Base-by-base conservation (phyloP, 2,797 vertebrate genomes). In the Enteromius thamalakanensis region DNA sequence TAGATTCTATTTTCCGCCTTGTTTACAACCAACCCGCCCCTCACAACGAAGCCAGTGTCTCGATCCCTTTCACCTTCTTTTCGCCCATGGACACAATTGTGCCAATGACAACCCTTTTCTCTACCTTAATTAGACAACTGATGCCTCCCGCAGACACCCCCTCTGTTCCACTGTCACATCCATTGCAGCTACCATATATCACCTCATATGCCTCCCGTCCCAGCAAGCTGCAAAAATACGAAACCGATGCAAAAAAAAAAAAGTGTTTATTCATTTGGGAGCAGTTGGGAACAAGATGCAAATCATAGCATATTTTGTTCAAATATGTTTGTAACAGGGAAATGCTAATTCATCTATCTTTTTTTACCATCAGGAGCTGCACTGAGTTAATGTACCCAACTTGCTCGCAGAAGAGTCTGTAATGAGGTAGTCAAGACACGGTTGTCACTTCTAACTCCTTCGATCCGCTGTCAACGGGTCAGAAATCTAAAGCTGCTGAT, bases 81-180 rank as follows among this genome's bases (percentile, higher is more conserved):
- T 70, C 7, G 17, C 72, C 72, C 7, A 10, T 62, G 62, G 83
- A 79, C 84, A 84, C 26, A 47, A 78, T 37, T 40, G 45, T 80
- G 74, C 49, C 47, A 58, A 81, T 81, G 74, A 83, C 37, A 65
- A 76, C 29, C 74, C 21, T 62, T 85, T 71, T 82, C 76, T 64
- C 76, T 37, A 83, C 51, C 34, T 81, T 86, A 81, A 88, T 87
- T 85, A 87, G 85, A 76, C 69, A 65, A 75, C 62, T 76, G 78
- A 79, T 81, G 42, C 47, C 70, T 79, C 74, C 32, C 2, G 8
- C 80, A 84, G 29, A 47, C 75, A 29, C 10, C 65, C 23, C 29
- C 55, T 65, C 53, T 60, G 67, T 23, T 60, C 23, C 60, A 68
- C 68, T 81, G 68, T 86, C 67, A 64, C 34, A 65, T 37, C 23